phyloP scores from a whole-genome alignment of 2,797 vertebrate species.

The Rhabdophis nuchalis region DNA sequence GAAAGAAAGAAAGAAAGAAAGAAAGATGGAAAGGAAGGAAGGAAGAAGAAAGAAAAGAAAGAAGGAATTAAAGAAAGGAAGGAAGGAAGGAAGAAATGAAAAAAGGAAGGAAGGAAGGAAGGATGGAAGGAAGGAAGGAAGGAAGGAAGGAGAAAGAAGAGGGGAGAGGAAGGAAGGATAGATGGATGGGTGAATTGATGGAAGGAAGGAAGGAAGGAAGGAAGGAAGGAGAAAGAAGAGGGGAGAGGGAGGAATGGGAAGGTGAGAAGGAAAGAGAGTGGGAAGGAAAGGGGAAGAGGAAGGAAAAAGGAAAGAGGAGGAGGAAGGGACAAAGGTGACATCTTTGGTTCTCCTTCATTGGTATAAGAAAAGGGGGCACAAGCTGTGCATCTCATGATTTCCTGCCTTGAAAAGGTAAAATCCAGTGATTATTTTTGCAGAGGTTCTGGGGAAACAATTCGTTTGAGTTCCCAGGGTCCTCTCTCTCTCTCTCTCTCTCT shows the following conservation, averaged over 20 bases:
- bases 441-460: not conserved
- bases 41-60: too few species aligned
- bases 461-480: not conserved
- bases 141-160: too few species aligned
- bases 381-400: not conserved
- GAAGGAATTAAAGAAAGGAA: rapidly evolving
- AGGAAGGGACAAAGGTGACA: not conserved
- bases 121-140: too few species aligned
- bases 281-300: not conserved
- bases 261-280: too few species aligned
- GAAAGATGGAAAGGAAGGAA: too few species aligned
- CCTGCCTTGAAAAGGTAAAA: not conserved
- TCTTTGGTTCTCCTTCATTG: not conserved
- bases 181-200: too few species aligned
- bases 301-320: not conserved
- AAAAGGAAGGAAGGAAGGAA: too few species aligned
- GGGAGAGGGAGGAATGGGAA: too few species aligned
- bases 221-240: too few species aligned
- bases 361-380: not conserved
- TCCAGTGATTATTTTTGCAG: not conserved
- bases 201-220: not conserved
- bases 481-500: not conserved
- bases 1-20: rapidly evolving
- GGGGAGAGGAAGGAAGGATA: too few species aligned
- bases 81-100: too few species aligned